A percentile compares a stretch with the other conserved stretches of the same genome.
These are phyloP conservation scores for Axis porcinus DNA, from an alignment of 2,113 vertebrate genomes.

Conservation along the genomic window DNA sequence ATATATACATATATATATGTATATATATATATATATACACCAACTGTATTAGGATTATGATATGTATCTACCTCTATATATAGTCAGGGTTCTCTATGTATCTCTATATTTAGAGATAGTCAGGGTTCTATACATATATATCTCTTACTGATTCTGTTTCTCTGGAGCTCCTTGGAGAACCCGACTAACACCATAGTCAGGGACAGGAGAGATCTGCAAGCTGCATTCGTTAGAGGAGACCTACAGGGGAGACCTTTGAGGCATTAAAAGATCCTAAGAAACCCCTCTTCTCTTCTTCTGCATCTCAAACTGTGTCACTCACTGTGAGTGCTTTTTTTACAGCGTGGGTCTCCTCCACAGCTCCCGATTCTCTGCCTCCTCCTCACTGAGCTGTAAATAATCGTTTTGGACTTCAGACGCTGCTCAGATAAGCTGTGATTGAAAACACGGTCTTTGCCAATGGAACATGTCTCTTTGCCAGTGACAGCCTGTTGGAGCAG, in stretches of 20 bases:
- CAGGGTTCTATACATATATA: background rate
- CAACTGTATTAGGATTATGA: background rate
- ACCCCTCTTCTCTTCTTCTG: background rate
- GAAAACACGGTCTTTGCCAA: slow-evolving; percentile 65
- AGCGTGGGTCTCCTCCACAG: slow-evolving; percentile 10
- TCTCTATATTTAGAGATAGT: background rate
- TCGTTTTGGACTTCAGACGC: slow-evolving; percentile 73
- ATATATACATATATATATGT: too few relatives aligned
- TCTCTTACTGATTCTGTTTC: background rate
- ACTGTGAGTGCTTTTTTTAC: background rate
- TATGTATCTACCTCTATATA: background rate
- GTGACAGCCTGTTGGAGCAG: slow-evolving; percentile 66
- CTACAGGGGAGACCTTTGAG: background rate
- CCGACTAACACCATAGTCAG: background rate
- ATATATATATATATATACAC: background rate
- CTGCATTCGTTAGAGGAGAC: background rate
- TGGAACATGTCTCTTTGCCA: slow-evolving; percentile 68
- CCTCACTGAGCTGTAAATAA: slow-evolving; percentile 74
- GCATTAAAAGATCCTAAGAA: background rate
- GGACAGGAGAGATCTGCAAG: background rate
- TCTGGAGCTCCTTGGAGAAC: background rate
- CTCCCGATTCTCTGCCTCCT: slow-evolving; percentile 53
- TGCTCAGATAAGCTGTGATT: slow-evolving; percentile 66
- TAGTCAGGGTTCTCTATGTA: background rate
- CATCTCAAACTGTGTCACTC: background rate